A percentile compares a stretch with the other conserved stretches of the same genome.
Conservation (phyloP, 1,140 invertebrate species). For the Cydia fagiglandana region DNA sequence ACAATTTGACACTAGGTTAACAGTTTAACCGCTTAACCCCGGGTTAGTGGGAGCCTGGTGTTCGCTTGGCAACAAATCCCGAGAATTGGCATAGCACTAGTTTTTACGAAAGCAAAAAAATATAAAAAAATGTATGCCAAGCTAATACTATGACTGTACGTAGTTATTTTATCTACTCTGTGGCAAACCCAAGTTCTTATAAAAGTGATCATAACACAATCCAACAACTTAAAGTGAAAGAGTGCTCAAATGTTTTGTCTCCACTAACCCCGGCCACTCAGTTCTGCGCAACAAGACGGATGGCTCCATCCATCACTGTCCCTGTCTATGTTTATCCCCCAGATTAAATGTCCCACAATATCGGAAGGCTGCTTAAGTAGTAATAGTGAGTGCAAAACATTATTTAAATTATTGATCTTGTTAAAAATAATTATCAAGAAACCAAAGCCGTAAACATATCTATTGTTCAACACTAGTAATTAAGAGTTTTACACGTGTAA, state of each 20-base stretch:
- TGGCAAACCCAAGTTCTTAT: too few species aligned
- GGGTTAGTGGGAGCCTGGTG: too few species aligned
- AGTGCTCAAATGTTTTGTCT: conserved; percentile 8
- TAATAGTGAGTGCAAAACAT: neutral
- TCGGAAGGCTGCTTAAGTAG: neutral
- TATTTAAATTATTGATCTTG: neutral
- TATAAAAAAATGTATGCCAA: too few species aligned
- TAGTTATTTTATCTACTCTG: too few species aligned
- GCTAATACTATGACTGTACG: too few species aligned
- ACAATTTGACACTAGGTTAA: too few species aligned
- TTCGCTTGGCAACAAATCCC: too few species aligned
- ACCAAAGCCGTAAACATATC: neutral
- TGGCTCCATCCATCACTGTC: conserved; percentile 11
- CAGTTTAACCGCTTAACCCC: too few species aligned
- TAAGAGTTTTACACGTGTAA: too few species aligned
- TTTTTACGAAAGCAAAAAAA: too few species aligned
- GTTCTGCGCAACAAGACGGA: neutral
- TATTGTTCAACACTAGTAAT: too few species aligned
- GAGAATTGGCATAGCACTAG: too few species aligned
- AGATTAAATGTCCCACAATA: conserved; percentile 16
- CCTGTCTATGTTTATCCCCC: conserved; percentile 1
- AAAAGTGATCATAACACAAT: neutral
- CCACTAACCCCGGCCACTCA: conserved; percentile 8
- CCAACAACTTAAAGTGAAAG: neutral
- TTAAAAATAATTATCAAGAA: neutral